A percentile compares a stretch with the other conserved stretches of the same genome.
Evolutionary conservation across 2,113 vertebrate genomes (phyloP).

Genomic region (Menidia beryllina): DNA sequence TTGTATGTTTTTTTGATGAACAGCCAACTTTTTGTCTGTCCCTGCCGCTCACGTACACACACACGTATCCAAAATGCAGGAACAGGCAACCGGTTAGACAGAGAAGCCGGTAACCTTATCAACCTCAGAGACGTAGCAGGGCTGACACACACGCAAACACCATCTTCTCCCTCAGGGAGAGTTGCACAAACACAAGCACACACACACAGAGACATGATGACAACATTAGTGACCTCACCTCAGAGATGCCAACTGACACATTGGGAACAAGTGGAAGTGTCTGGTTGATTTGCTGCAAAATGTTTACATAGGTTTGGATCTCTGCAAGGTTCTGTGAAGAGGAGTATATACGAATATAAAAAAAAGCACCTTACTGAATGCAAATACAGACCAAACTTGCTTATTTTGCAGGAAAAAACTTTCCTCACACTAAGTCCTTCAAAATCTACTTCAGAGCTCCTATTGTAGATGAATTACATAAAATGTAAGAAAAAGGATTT

Average conservation of each 20-base stretch:
- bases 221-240: constrained; percentile 82
- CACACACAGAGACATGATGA: constrained; percentile 37
- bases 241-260: constrained; percentile 81
- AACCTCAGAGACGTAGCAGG: constrained; percentile 24
- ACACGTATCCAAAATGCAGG: neutral
- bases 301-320: constrained; percentile 92
- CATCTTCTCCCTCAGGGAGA: constrained; percentile 23
- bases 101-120: constrained; percentile 45
- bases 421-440: neutral
- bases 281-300: constrained; percentile 93
- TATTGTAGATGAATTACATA: neutral
- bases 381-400: neutral
- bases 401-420: neutral
- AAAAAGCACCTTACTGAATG: neutral
- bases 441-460: neutral
- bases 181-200: constrained; percentile 10
- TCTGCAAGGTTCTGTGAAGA: constrained; percentile 90
- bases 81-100: constrained; percentile 20
- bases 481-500: constrained; percentile 15
- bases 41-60: neutral
- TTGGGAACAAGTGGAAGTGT: constrained; percentile 82
- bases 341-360: neutral
- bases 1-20: constrained; percentile 5
- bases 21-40: neutral
- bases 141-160: constrained; percentile 56